Conservation (phyloP, 2,797 vertebrate genomes). For the Prunella strophiata region DNA sequence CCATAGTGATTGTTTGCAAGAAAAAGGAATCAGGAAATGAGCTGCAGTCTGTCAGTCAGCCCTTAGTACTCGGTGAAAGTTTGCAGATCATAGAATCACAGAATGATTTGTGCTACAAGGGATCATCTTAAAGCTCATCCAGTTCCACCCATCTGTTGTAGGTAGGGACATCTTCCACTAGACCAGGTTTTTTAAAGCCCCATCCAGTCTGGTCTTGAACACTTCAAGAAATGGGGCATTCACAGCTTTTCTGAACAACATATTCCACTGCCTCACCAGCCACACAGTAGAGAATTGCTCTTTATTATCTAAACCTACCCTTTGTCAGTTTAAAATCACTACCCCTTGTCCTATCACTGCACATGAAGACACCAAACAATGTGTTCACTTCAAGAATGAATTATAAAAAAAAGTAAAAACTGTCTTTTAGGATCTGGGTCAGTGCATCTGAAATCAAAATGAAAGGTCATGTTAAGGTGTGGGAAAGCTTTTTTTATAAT, state of each 20-base stretch:
- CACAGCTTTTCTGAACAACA: not conserved
- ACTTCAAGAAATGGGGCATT: not conserved
- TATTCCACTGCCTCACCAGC: not conserved
- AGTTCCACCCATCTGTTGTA: accelerated
- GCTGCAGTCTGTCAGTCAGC: not conserved
- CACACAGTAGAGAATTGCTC: not conserved
- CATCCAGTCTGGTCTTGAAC: not conserved
- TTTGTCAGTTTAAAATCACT: not conserved
- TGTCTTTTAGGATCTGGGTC: not conserved
- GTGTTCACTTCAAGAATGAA: not conserved
- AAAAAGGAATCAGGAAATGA: not conserved
- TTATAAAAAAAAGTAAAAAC: not conserved
- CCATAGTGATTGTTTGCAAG: not conserved
- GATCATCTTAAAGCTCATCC: not conserved
- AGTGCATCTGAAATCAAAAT: not conserved
- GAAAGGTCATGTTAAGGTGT: not conserved
- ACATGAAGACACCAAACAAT: not conserved
- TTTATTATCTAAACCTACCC: not conserved
- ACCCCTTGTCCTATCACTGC: not conserved
- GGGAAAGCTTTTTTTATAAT: not conserved
- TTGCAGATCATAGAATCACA: not conserved
- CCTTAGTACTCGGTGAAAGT: not conserved
- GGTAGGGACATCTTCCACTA: not conserved
- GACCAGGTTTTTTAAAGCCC: not conserved
- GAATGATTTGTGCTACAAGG: not conserved